Percentiles rank a stretch among this genome's conserved stretches.
phyloP scores from a whole-genome alignment of 2,888 invertebrate species.

The Cremastinae sp. region DNA sequence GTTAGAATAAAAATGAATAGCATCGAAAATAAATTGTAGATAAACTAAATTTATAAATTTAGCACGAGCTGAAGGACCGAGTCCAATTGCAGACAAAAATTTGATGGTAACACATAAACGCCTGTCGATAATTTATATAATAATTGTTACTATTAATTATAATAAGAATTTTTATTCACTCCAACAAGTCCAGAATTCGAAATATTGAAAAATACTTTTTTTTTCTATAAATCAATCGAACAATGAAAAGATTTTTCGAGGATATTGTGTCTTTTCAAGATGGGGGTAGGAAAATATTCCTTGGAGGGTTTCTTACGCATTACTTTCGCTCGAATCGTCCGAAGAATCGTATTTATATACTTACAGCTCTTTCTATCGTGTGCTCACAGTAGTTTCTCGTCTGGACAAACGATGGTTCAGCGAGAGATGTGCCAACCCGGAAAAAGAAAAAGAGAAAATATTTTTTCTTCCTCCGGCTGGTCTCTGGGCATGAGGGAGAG shows the following conservation, averaged over 20 bases:
- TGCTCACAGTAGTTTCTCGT: slow-evolving; percentile 47
- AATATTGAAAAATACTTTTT: slow-evolving; percentile 2
- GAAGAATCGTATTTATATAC: slow-evolving; percentile 16
- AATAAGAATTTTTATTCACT: no score
- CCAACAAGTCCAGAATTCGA: no score
- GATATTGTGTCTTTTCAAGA: slow-evolving; percentile 30
- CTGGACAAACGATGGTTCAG: slow-evolving; percentile 71
- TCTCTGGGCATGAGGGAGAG: slow-evolving; percentile 53
- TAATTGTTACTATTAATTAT: no score
- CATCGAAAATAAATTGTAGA: no score
- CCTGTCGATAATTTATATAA: no score
- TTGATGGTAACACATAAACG: no score
- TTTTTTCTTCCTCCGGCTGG: slow-evolving; percentile 54
- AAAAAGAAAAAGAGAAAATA: slow-evolving; percentile 58
- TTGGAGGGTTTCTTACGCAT: slow-evolving; percentile 53
- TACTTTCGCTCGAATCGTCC: slow-evolving; percentile 69
- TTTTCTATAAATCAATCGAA: slow-evolving; percentile 22
- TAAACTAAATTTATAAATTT: no score
- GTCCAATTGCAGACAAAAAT: no score
- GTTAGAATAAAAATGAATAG: no score
- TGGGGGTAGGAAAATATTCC: slow-evolving; percentile 48
- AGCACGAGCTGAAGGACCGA: no score
- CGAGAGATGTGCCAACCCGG: slow-evolving; percentile 70
- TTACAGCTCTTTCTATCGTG: slow-evolving; percentile 17
- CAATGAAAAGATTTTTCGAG: slow-evolving; percentile 50